Evolutionary conservation across 1,140 invertebrate genomes (phyloP), one percentile per base, ranked within the genome.

Genomic region (Brachionus plicatilis): DNA sequence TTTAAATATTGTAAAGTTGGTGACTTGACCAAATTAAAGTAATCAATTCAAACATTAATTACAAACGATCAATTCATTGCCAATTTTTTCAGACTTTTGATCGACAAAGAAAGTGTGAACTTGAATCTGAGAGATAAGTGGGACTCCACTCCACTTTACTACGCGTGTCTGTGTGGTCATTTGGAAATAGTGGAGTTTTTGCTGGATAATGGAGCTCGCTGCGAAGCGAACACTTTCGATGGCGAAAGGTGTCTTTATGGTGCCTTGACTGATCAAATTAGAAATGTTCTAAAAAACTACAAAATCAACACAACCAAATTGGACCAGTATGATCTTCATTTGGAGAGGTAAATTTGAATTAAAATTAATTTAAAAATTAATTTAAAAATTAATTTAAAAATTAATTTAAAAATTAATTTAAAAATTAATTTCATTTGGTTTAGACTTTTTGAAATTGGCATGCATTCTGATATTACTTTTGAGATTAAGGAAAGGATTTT

Each of bases 141-240:
- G 91, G 91, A 92, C 86, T 91, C 90, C 72, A 91, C 91, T 33
- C 91, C 91, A 27, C 85, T 92, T 89, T 92, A 92, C 84, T 92
- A 92, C 88, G 91, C 91, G 2, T 92, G 91, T 87, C 86, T 92
- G 7, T 92, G 91, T 89, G 91, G 91, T 7, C 91, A 92, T 86
- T 85, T 87, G 47, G 88, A 90, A 41, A 56, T 92, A 17, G 91
- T 91, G 0, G 86, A 90, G 79, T 92, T 91, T 86, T 86, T 92
- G 7, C 87, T 92, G 11, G 89, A 89, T 70, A 89, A 90, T 87
- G 91, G 88, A 45, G 92, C 91, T 7, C 86, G 88, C 66, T 92
- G 92, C 89, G 91, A 92, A 85, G 90, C 90, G 1, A 91, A 91
- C 85, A 92, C 92, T 20, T 92, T 92, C 88, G 92, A 92, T 88